Percentiles rank a stretch among this genome's conserved stretches.
phyloP scores from a whole-genome alignment of 1,140 invertebrate species.

The Temnothorax curvispinosus region DNA sequence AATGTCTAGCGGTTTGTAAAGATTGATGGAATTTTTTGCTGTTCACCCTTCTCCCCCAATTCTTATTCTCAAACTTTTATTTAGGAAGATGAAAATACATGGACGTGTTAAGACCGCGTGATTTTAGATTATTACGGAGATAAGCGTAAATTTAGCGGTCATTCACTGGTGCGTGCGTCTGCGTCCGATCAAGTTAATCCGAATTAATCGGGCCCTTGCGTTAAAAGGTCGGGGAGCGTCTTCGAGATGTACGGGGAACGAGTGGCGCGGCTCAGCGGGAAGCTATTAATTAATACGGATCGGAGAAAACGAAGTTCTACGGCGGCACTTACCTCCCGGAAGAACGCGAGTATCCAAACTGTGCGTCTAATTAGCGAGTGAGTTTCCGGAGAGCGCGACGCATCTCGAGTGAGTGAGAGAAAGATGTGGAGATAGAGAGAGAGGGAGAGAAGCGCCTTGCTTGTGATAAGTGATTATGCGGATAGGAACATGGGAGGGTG shows the following conservation, averaged over 20 bases:
- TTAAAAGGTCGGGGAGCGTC: conserved; percentile 37
- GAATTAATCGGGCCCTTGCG: conserved; percentile 23
- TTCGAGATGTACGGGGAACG: conserved; percentile 1
- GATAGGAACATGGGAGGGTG: conserved; percentile 41
- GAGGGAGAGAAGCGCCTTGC: conserved; percentile 33
- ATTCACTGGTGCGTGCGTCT: background rate
- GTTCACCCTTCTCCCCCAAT: background rate
- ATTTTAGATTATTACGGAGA: background rate
- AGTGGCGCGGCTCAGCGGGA: conserved; percentile 16
- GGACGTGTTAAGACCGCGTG: background rate
- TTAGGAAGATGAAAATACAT: background rate
- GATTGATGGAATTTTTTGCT: background rate
- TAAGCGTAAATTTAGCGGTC: background rate
- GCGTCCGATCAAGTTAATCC: conserved; percentile 23
- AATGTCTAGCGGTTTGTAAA: background rate
- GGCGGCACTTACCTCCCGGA: conserved; percentile 70
- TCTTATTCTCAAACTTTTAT: background rate
- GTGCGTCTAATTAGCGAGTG: conserved; percentile 74
- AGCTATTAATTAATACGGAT: conserved; percentile 73
- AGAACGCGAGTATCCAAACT: conserved; percentile 76
- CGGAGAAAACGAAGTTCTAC: conserved; percentile 71
- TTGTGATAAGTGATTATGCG: conserved; percentile 67
- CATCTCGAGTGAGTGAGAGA: conserved; percentile 47
- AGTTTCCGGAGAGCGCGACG: conserved; percentile 69
- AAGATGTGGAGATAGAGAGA: background rate